A percentile compares a stretch with the other conserved stretches of the same genome.
Evolutionary conservation across 2,888 invertebrate species (phyloP).

Genomic region (Eupithecia subumbrata): DNA sequence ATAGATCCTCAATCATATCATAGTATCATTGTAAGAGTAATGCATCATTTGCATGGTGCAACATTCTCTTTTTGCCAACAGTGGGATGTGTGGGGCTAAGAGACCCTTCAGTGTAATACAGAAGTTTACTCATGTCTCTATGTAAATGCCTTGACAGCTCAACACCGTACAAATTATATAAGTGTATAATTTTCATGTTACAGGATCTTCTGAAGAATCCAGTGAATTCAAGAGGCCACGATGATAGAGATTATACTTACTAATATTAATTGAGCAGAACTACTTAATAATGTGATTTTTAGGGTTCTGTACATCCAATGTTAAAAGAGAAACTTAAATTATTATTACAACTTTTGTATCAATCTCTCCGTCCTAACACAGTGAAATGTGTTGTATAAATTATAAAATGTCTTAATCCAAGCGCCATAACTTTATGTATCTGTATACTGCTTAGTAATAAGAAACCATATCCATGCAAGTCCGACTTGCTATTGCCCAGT

Average conservation of each 20-base stretch:
- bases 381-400: background rate
- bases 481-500: constrained; percentile 1
- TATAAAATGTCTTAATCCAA: background rate
- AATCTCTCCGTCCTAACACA: background rate
- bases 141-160: background rate
- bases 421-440: background rate
- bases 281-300: constrained; percentile 77
- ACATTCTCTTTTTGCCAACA: background rate
- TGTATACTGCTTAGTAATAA: background rate
- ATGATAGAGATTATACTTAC: constrained; percentile 54
- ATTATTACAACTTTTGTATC: background rate
- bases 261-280: constrained; percentile 51
- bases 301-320: constrained; percentile 11
- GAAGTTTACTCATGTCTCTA: background rate
- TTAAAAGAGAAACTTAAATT: background rate
- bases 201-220: constrained; percentile 80
- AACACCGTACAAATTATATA: background rate
- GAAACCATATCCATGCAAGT: constrained; percentile 3
- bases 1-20: background rate
- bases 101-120: background rate
- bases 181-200: constrained; percentile 23
- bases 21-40: background rate
- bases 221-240: constrained; percentile 78
- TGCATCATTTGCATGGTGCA: background rate
- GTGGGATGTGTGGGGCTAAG: background rate